A percentile compares a stretch with the other conserved stretches of the same genome.
Conservation (phyloP, 2,888 invertebrate species). For the Marronus borbonicus region DNA sequence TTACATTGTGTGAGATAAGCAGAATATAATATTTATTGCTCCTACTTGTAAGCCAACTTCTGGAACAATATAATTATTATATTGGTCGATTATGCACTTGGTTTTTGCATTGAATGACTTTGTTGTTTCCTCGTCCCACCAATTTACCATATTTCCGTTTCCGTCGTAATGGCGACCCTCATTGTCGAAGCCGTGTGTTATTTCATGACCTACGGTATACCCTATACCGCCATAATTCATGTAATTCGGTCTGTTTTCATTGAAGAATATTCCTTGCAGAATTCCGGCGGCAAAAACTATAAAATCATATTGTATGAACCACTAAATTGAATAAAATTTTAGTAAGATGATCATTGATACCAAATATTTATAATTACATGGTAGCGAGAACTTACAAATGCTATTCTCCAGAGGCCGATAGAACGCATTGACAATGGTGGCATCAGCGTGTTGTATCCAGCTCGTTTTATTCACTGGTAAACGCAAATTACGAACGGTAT, state of each 20-base stretch:
- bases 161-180: slow-evolving; percentile 94
- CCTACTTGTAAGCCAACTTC: slow-evolving; percentile 83
- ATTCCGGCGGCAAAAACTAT: slow-evolving; percentile 95
- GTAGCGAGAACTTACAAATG: slow-evolving; percentile 80
- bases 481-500: slow-evolving; percentile 83
- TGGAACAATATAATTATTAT: slow-evolving; percentile 89
- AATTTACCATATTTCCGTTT: slow-evolving; percentile 91
- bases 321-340: no score
- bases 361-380: no score
- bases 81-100: slow-evolving; percentile 93
- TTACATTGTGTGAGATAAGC: neutral
- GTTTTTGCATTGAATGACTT: slow-evolving; percentile 87
- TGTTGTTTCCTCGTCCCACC: slow-evolving; percentile 92
- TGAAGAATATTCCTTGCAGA: slow-evolving; percentile 93
- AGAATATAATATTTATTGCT: slow-evolving; percentile 42
- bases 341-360: no score
- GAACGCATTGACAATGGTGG: slow-evolving; percentile 89
- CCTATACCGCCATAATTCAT: slow-evolving; percentile 95
- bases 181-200: slow-evolving; percentile 92
- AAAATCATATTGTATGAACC: neutral
- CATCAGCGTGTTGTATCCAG: slow-evolving; percentile 88
- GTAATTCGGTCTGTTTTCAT: slow-evolving; percentile 88
- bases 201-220: slow-evolving; percentile 93
- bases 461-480: slow-evolving; percentile 88
- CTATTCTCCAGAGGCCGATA: slow-evolving; percentile 90